Percentiles rank a stretch among this genome's conserved stretches.
Evolutionary conservation across 1,140 invertebrate genomes (phyloP).

Genomic region (Saccostrea cuccullata): DNA sequence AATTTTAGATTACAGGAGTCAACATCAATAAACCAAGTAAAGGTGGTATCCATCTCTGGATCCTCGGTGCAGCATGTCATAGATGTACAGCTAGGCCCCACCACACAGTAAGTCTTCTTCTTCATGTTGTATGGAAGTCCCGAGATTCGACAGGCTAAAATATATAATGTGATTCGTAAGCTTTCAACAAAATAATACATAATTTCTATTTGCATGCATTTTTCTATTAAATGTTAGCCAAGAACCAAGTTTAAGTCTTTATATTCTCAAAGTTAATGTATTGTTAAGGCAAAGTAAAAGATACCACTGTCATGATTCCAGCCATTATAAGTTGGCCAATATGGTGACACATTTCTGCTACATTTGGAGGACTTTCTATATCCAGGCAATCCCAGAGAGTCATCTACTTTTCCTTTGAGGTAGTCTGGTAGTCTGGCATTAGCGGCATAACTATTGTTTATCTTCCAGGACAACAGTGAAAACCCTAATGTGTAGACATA

Average conservation of each 20-base stretch:
- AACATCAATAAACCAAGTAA: conserved; percentile 40
- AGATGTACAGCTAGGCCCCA: conserved; percentile 44
- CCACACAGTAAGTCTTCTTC: conserved; percentile 36
- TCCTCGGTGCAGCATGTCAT: conserved; percentile 50
- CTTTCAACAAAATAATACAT: neutral
- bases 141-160: neutral
- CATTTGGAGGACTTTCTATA: conserved; percentile 10
- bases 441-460: neutral
- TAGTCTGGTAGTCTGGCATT: neutral
- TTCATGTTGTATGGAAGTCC: conserved; percentile 34
- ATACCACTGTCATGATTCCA: conserved; percentile 1
- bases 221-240: neutral
- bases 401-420: neutral
- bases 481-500: conserved; percentile 15
- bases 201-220: neutral
- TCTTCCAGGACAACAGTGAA: conserved; percentile 37
- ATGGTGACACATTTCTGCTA: conserved; percentile 4
- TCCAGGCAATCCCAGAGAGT: neutral
- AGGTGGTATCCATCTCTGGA: conserved; percentile 28
- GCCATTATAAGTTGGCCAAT: conserved; percentile 19
- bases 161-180: neutral
- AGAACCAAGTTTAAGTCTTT: neutral
- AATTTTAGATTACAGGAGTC: conserved; percentile 43
- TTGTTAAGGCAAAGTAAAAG: neutral
- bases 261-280: neutral